Percentiles rank a stretch among this genome's conserved stretches.
These are phyloP conservation scores for Cynocephalus volans DNA, from an alignment of 2,113 vertebrate species.

Conservation along the genomic window DNA sequence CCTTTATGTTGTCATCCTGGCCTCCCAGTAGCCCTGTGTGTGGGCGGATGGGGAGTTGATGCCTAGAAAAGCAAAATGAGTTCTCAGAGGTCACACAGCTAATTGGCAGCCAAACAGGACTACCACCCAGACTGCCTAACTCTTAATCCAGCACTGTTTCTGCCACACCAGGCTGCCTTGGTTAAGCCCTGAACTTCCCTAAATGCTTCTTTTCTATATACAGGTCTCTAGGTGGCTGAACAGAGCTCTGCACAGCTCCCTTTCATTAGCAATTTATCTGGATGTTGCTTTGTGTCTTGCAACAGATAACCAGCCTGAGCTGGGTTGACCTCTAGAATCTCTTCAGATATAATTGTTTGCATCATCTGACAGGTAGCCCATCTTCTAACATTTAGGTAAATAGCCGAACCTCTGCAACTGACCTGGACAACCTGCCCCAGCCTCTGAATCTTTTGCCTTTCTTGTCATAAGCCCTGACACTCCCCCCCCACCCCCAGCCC, in stretches of 20 bases:
- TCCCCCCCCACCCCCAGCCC: background rate
- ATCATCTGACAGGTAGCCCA: constrained; percentile 48
- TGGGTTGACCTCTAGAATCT: constrained; percentile 59
- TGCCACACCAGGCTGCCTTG: background rate
- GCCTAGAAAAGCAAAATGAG: constrained; percentile 62
- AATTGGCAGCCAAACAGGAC: constrained; percentile 44
- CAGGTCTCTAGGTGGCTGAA: background rate
- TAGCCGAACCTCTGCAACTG: background rate
- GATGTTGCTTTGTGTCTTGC: constrained; percentile 59
- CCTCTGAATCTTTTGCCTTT: background rate
- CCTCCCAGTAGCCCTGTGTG: background rate
- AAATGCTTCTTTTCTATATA: background rate
- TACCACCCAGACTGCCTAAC: background rate
- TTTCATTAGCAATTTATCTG: constrained; percentile 68
- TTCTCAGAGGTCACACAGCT: constrained; percentile 66
- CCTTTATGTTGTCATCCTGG: constrained; percentile 42
- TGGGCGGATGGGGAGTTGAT: background rate
- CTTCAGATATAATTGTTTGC: constrained; percentile 51
- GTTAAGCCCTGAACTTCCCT: background rate
- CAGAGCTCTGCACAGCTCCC: background rate
- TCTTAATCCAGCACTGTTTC: background rate
- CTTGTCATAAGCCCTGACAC: fast-evolving
- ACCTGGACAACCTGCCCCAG: background rate
- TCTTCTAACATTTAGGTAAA: constrained; percentile 61
- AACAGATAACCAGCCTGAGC: constrained; percentile 64